A percentile compares a stretch with the other conserved stretches of the same genome.
Evolutionary conservation across 2,113 vertebrate genomes (phyloP).

Genomic region (Edolisoma coerulescens): DNA sequence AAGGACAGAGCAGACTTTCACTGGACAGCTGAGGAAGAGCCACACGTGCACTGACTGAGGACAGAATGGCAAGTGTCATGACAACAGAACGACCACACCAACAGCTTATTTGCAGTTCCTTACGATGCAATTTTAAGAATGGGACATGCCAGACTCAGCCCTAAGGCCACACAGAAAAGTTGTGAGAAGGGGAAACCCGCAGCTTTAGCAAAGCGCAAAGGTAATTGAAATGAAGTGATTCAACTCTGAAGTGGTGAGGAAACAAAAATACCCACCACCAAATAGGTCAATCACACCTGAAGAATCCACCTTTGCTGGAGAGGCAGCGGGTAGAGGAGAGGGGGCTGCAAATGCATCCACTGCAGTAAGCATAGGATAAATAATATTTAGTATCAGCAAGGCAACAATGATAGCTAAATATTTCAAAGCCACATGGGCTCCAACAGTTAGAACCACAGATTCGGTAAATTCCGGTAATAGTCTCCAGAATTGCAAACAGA

Average conservation of each 20-base stretch:
- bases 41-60: background rate
- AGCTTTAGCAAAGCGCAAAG: conserved; percentile 11
- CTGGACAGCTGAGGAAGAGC: background rate
- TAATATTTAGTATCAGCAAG: conserved; percentile 57
- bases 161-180: background rate
- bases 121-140: background rate
- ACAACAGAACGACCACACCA: background rate
- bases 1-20: background rate
- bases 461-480: background rate
- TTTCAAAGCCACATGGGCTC: background rate
- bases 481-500: conserved; percentile 38
- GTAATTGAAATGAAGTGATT: conserved; percentile 30
- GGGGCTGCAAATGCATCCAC: conserved; percentile 89
- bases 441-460: background rate
- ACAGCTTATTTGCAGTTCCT: conserved; percentile 25
- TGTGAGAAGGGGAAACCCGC: background rate
- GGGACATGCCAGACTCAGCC: background rate
- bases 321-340: conserved; percentile 80
- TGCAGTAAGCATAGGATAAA: conserved; percentile 77
- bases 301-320: conserved; percentile 87
- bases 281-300: conserved; percentile 94
- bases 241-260: conserved; percentile 46
- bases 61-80: background rate
- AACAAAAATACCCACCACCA: conserved; percentile 86
- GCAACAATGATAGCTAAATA: conserved; percentile 47